Percentiles rank a stretch among this genome's conserved stretches.
Evolutionary conservation across 2,797 vertebrate genomes (phyloP).

Genomic region (Botia almorhae): DNA sequence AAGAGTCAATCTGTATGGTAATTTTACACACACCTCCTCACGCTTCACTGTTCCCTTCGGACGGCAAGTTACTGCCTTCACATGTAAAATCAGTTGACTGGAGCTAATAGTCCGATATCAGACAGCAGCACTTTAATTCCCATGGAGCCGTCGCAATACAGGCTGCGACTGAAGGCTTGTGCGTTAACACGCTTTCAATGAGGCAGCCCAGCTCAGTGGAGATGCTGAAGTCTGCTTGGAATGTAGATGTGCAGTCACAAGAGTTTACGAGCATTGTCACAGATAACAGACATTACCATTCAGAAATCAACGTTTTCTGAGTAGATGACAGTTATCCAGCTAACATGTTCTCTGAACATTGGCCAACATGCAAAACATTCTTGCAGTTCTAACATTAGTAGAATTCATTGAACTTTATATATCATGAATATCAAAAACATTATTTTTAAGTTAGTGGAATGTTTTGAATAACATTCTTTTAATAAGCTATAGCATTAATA

Average conservation of each 20-base stretch:
- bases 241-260: background rate
- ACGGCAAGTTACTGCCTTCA: background rate
- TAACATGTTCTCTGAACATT: too few species aligned
- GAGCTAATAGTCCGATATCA: slow-evolving; percentile 62
- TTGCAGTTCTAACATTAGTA: too few species aligned
- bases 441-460: too few species aligned
- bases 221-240: background rate
- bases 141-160: slow-evolving; percentile 60
- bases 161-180: slow-evolving; percentile 48
- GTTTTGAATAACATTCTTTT: too few species aligned
- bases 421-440: too few species aligned
- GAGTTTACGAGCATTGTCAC: too few species aligned
- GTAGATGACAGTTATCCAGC: too few species aligned
- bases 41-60: too few species aligned
- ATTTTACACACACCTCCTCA: background rate
- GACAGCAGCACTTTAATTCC: slow-evolving; percentile 50
- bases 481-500: too few species aligned
- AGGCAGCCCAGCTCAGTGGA: slow-evolving; percentile 17
- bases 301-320: background rate
- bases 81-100: slow-evolving; percentile 15
- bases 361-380: too few species aligned
- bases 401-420: too few species aligned
- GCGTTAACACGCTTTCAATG: slow-evolving; percentile 55
- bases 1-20: slow-evolving; percentile 25
- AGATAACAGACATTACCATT: too few species aligned